A percentile compares a stretch with the other conserved stretches of the same genome.
Evolutionary conservation across 2,888 invertebrate species (phyloP).

Genomic region (Pyrrhia umbra): DNA sequence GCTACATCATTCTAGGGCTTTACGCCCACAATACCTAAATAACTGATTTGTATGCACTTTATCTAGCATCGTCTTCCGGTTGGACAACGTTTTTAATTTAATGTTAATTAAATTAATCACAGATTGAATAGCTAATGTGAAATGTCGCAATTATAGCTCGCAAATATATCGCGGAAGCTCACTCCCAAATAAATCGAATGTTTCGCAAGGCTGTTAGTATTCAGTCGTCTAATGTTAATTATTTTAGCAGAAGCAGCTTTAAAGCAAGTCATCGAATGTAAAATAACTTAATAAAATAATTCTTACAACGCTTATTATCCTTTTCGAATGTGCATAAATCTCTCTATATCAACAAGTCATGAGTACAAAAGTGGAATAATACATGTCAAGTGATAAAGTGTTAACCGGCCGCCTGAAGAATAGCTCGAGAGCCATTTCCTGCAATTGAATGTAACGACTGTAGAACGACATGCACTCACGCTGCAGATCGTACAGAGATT

Average conservation of each 20-base stretch:
- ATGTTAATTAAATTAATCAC: no score
- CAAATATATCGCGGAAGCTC: background rate
- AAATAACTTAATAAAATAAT: no score
- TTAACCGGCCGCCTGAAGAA: conserved; percentile 3
- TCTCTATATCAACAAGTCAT: background rate
- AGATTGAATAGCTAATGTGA: no score
- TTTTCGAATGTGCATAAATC: background rate
- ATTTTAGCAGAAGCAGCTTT: background rate
- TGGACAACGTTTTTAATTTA: no score
- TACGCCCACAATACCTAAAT: background rate
- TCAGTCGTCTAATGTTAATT: conserved; percentile 4
- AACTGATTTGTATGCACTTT: background rate
- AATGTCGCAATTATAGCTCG: no score
- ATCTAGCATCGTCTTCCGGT: background rate
- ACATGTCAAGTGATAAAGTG: background rate
- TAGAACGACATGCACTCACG: conserved; percentile 9
- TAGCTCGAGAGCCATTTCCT: conserved; percentile 14
- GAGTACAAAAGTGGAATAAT: conserved; percentile 5
- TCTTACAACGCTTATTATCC: background rate
- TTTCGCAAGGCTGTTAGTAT: background rate
- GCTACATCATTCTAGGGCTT: background rate
- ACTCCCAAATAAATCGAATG: background rate
- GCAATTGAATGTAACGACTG: conserved; percentile 40
- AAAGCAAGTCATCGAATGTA: background rate
- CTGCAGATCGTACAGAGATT: conserved; percentile 12